phyloP scores from a whole-genome alignment of 2,797 vertebrate species.

The Tarsius wallacei region DNA sequence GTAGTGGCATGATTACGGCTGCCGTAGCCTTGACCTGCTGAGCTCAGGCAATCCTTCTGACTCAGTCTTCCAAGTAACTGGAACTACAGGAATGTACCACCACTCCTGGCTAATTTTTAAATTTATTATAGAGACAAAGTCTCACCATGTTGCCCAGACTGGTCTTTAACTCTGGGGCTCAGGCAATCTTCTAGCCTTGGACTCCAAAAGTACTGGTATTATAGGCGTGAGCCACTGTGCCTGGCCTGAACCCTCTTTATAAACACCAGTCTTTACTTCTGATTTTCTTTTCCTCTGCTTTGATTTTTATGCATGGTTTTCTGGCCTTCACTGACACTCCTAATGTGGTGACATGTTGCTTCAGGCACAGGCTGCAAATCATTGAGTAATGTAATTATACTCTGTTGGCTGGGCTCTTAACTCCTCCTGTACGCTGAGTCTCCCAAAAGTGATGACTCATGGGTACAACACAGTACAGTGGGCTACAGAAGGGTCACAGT shows the following conservation, averaged over 20 bases:
- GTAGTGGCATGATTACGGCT: too few species aligned
- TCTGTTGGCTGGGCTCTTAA: neutral
- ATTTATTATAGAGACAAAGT: too few species aligned
- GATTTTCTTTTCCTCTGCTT: constrained; percentile 67
- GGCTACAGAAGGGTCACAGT: neutral
- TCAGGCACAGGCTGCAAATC: constrained; percentile 39
- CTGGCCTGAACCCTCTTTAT: neutral
- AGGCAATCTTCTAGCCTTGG: too few species aligned
- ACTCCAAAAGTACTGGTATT: too few species aligned
- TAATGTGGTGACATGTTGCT: constrained; percentile 52
- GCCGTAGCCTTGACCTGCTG: too few species aligned
- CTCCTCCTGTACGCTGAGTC: neutral
- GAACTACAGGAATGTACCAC: too few species aligned
- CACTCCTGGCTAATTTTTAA: too few species aligned
- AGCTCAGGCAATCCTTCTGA: too few species aligned
- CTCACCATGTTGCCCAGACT: too few species aligned
- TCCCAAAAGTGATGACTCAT: constrained; percentile 39
- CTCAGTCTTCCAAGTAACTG: too few species aligned
- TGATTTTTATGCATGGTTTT: constrained; percentile 74
- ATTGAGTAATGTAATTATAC: constrained; percentile 72
- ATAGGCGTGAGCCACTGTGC: too few species aligned
- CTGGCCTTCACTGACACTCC: constrained; percentile 7
- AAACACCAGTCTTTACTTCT: constrained; percentile 34
- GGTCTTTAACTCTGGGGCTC: too few species aligned
- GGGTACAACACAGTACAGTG: neutral